Evolutionary conservation across 2,888 invertebrate species (phyloP), one percentile per base, ranked within the genome.

Genomic region (Ceramica pisi): DNA sequence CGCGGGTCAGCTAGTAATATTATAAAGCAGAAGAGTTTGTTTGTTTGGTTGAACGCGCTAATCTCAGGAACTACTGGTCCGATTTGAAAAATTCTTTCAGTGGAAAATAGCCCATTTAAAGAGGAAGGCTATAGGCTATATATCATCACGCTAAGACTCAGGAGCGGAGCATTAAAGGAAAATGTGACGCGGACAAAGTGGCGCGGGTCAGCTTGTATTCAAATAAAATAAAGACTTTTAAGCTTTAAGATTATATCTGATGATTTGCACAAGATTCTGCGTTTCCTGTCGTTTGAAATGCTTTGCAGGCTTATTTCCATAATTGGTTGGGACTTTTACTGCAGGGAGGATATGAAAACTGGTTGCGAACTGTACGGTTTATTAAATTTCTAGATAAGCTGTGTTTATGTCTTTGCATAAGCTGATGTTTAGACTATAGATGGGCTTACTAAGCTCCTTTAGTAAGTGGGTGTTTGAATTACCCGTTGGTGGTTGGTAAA

Each of bases 301-400:
- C 23, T 69, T 75, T 57, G 61, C 51, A 57, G 44, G 64, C 44
- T 61, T 31, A 68, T 78, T 75, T 64, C 59, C 71, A 71, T 60
- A 70, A 77, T 73, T 68, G 21, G 53, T 65, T 65, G 10, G 12
- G 75, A 75, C 69, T 78, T 80, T 69, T 57, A 78, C 61, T 65
- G 57, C 67, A 41, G 9, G 26, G 38, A 65, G 80, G 80, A 80
- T 80, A 67, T 62, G 48, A 2, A 23, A 68, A 69, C 76, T 8
- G 56, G 69, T 80, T 80, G 46, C 23, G 6, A 38, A 26, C 41
- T 48, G 38, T 35, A 38, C 56, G 14, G 51, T 61, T 46, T 21
- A 60, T 64, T 55, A 44, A 19, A 38, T 61, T 60, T 69, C 55
- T 63, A 74, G 57, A 80, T 74, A 80, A 57, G 66, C 12, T 23